Percentiles rank a stretch among this genome's conserved stretches.
These are phyloP conservation scores for Procavia capensis DNA, from an alignment of 2,113 vertebrate genomes.

Conservation along the genomic window DNA sequence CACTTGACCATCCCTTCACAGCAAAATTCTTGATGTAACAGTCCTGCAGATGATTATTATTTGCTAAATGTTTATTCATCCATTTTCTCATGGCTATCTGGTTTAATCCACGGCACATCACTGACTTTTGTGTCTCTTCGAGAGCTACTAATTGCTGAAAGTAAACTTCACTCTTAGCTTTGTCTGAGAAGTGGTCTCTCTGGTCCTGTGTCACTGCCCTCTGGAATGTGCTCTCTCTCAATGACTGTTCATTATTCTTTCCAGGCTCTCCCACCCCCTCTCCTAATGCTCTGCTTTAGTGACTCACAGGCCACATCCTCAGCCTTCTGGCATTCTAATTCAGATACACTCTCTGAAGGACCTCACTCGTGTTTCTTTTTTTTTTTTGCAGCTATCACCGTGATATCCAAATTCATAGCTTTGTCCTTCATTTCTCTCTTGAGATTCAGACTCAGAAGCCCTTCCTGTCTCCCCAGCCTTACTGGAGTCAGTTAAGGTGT, in stretches of 20 bases:
- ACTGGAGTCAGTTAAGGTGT: not conserved
- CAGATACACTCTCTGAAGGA: not conserved
- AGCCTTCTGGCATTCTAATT: not conserved
- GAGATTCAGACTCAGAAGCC: not conserved
- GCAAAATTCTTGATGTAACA: constrained; percentile 20
- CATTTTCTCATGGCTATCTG: not conserved
- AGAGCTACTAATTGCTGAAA: not conserved
- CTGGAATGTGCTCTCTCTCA: not conserved
- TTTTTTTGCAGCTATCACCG: not conserved
- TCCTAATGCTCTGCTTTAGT: not conserved
- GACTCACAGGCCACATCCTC: not conserved
- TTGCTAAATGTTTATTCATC: not conserved
- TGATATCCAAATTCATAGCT: constrained; percentile 18
- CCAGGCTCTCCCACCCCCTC: not conserved
- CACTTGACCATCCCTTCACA: not conserved
- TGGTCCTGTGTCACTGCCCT: not conserved
- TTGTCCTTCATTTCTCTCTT: not conserved
- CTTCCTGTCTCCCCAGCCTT: not conserved
- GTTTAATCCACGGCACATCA: not conserved
- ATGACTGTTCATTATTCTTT: not conserved
- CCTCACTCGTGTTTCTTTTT: not conserved
- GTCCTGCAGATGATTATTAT: not conserved
- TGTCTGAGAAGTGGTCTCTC: not conserved
- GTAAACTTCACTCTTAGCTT: not conserved
- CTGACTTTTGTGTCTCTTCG: not conserved